Conservation (phyloP, 2,797 vertebrate species). For the Percopsis omiscomaycus region DNA sequence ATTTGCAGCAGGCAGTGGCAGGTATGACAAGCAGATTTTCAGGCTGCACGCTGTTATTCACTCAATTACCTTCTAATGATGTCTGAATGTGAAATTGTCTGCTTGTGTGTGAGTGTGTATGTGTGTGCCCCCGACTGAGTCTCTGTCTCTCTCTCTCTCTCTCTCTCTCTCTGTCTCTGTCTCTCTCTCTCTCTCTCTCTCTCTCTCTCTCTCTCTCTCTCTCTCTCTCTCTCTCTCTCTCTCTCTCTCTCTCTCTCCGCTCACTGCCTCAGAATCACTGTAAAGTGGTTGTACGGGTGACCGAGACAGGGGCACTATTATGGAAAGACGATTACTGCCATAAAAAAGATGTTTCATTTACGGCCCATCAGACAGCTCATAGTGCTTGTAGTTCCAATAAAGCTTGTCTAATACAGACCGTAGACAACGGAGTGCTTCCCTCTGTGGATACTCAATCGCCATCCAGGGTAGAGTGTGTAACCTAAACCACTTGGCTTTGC, state of each 20-base stretch:
- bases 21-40: constrained; percentile 57
- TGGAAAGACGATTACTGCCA: constrained; percentile 42
- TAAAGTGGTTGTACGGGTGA: constrained; percentile 29
- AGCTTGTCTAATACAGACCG: constrained; percentile 36
- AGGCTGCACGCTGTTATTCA: constrained; percentile 48
- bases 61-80: constrained; percentile 71
- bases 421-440: constrained; percentile 28
- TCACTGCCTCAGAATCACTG: constrained; percentile 15
- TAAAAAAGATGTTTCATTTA: constrained; percentile 39
- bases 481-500: constrained; percentile 12
- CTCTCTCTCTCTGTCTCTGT: not conserved
- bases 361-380: constrained; percentile 19
- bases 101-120: constrained; percentile 12
- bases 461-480: not conserved
- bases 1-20: constrained; percentile 51
- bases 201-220: constrained; percentile 6
- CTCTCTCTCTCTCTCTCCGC: not conserved
- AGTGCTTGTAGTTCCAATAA: constrained; percentile 33
- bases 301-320: constrained; percentile 36
- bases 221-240: constrained; percentile 2
- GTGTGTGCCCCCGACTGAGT: not conserved
- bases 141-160: not conserved
- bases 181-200: not conserved
- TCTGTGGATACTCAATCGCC: constrained; percentile 12
- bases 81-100: constrained; percentile 62